Evolutionary conservation across 2,888 invertebrate species (phyloP).

Genomic region (Aleiodes leptofemur): DNA sequence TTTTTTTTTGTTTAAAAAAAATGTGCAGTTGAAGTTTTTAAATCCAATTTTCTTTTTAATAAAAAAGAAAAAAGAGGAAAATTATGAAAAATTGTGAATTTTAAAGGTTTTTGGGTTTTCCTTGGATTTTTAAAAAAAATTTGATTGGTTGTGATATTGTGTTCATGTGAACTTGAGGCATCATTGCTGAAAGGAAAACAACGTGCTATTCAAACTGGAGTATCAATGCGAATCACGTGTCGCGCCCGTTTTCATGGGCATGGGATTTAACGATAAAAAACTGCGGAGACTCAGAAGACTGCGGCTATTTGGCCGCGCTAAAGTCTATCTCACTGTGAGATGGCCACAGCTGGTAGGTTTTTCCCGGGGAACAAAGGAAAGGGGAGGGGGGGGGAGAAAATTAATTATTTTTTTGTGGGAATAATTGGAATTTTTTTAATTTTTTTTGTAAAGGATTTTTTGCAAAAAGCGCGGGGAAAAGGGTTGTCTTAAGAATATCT

Average conservation of each 20-base stretch:
- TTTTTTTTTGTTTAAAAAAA: too few species aligned
- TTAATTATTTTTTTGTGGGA: too few species aligned
- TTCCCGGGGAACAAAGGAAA: background rate
- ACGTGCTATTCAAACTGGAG: slow-evolving; percentile 69
- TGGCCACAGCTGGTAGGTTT: slow-evolving; percentile 79
- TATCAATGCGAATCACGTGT: slow-evolving; percentile 74
- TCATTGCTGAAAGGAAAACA: slow-evolving; percentile 57
- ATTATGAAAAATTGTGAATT: background rate
- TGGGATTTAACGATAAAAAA: slow-evolving; percentile 78
- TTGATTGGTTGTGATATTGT: background rate
- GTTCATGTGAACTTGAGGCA: slow-evolving; percentile 59
- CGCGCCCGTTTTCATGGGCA: slow-evolving; percentile 72
- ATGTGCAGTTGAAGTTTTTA: too few species aligned
- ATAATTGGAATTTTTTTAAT: too few species aligned
- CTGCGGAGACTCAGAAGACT: slow-evolving; percentile 78
- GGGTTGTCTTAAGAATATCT: too few species aligned
- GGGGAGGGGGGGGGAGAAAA: too few species aligned
- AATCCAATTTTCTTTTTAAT: too few species aligned
- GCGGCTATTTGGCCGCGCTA: slow-evolving; percentile 79
- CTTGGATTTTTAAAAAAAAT: too few species aligned
- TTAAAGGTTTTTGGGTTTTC: too few species aligned
- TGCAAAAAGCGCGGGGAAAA: too few species aligned
- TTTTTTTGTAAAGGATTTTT: too few species aligned
- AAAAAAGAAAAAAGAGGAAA: background rate
- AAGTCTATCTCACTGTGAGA: slow-evolving; percentile 79